These are phyloP conservation scores for Drosophila mojavensis DNA, from an alignment of 1,140 invertebrate genomes.

Conservation along the genomic window DNA sequence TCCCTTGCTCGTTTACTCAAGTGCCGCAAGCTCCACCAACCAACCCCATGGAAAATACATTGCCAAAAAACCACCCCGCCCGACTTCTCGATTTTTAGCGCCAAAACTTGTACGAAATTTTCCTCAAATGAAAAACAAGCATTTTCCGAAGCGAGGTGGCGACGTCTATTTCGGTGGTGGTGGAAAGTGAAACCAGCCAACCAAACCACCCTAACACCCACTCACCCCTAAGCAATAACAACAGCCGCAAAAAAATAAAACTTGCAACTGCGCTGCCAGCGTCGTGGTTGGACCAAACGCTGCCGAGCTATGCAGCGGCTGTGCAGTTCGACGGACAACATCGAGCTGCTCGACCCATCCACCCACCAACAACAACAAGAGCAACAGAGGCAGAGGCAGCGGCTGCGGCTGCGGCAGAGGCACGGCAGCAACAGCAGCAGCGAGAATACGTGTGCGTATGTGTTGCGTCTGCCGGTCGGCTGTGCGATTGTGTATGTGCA, in stretches of 20 bases:
- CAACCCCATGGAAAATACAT: conserved; percentile 27
- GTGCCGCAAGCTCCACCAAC: conserved; percentile 29
- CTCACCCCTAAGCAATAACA: conserved; percentile 28
- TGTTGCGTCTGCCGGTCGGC: conserved; percentile 37
- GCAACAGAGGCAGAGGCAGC: neutral
- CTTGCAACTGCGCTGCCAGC: conserved; percentile 31
- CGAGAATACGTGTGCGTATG: conserved; percentile 13
- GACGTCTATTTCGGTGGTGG: conserved; percentile 49
- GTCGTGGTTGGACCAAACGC: conserved; percentile 16
- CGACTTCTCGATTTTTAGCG: conserved; percentile 46
- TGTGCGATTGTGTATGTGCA: neutral
- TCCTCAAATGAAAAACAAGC: conserved; percentile 74
- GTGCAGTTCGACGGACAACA: conserved; percentile 13
- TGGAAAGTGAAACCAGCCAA: conserved; percentile 77
- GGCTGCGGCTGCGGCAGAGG: neutral
- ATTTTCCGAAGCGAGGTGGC: conserved; percentile 39
- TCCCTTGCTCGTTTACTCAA: conserved; percentile 18
- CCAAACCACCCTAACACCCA: conserved; percentile 58
- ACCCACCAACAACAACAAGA: conserved; percentile 13
- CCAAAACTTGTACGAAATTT: conserved; percentile 61
- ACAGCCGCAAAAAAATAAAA: conserved; percentile 5
- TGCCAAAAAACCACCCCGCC: conserved; percentile 11
- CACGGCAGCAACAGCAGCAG: neutral
- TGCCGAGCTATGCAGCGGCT: conserved; percentile 7
- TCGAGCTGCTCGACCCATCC: conserved; percentile 20